phyloP scores from a whole-genome alignment of 2,797 vertebrate genomes.

The Platalea minor region DNA sequence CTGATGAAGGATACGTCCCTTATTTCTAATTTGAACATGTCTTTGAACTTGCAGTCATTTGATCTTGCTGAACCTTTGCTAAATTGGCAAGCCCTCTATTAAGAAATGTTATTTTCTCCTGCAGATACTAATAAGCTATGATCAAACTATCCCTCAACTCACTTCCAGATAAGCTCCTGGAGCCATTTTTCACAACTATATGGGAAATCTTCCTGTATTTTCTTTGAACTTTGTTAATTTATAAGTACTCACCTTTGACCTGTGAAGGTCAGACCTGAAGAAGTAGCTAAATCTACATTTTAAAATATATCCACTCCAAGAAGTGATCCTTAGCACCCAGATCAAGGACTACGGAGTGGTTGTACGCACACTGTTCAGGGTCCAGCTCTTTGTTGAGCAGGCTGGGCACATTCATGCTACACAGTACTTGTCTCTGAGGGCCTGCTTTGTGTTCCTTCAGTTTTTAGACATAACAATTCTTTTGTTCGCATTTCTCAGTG shows the following conservation, averaged over 20 bases:
- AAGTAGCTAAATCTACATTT: not conserved
- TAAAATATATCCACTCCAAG: not conserved
- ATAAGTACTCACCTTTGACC: not conserved
- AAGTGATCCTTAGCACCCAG: not conserved
- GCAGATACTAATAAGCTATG: not conserved
- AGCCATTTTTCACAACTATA: not conserved
- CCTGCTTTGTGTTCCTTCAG: not conserved
- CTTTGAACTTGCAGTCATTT: constrained; percentile 52
- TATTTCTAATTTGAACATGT: constrained; percentile 12
- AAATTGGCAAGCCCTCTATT: not conserved
- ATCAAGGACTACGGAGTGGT: not conserved
- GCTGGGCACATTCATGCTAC: not conserved
- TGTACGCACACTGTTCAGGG: not conserved
- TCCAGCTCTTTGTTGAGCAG: not conserved
- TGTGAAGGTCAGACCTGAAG: not conserved
- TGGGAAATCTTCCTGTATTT: not conserved
- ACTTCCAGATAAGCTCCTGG: not conserved
- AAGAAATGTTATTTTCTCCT: constrained; percentile 18
- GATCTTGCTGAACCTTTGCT: constrained; percentile 36
- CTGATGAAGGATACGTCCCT: not conserved
- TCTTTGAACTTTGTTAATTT: not conserved
- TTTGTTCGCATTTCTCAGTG: not conserved
- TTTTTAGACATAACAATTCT: not conserved
- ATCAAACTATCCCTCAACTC: not conserved
- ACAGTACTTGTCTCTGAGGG: not conserved